Conservation (phyloP, 2,888 invertebrate genomes). For the Erebia palarica region DNA sequence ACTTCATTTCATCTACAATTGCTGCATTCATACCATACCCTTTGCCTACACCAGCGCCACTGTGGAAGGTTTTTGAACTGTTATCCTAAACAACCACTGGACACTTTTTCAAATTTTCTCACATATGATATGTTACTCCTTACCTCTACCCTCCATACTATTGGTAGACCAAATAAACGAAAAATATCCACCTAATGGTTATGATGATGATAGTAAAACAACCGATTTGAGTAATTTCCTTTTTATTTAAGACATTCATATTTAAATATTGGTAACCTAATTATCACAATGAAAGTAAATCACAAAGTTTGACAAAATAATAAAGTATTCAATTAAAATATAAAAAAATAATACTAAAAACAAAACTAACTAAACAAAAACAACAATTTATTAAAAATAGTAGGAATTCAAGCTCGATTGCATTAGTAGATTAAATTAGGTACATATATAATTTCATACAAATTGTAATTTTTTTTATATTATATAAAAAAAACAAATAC, state of each 20-base stretch:
- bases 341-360: constrained; percentile 44
- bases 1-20: too few relatives aligned
- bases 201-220: constrained; percentile 34
- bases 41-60: too few relatives aligned
- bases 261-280: constrained; percentile 54
- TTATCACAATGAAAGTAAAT: constrained; percentile 47
- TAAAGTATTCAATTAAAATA: constrained; percentile 36
- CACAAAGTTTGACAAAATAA: constrained; percentile 38
- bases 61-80: too few relatives aligned
- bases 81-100: too few relatives aligned
- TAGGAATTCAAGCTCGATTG: constrained; percentile 62
- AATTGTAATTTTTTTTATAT: constrained; percentile 51
- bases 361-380: constrained; percentile 28
- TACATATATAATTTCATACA: constrained; percentile 46
- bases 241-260: constrained; percentile 48
- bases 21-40: too few relatives aligned
- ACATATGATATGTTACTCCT: too few relatives aligned
- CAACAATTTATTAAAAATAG: constrained; percentile 34
- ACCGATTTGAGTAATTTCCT: constrained; percentile 36
- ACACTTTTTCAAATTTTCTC: too few relatives aligned
- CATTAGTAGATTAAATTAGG: constrained; percentile 42
- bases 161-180: too few relatives aligned
- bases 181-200: too few relatives aligned
- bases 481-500: constrained; percentile 52
- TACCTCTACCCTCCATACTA: too few relatives aligned